Evolutionary conservation across 2,113 vertebrate genomes (phyloP), one percentile per base, ranked within the genome.

Genomic region (Lycaon pictus): DNA sequence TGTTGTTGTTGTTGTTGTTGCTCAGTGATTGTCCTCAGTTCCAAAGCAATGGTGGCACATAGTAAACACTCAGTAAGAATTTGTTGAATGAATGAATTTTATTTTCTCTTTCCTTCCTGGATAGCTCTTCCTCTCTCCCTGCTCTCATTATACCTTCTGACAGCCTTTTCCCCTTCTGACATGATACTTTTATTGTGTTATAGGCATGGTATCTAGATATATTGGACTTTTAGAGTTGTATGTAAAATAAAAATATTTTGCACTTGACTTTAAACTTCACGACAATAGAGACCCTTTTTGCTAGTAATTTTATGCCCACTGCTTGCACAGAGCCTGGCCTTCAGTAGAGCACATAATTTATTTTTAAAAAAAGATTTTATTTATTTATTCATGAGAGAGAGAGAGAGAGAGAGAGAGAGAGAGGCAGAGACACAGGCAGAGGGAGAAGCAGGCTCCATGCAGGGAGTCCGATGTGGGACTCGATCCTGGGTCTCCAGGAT

Each of bases 171-270:
- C 19, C 8, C 25, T 74, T 58, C 22, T 83, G 48, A 56, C 11
- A 37, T 82, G 53, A 12, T 60, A 65, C 72, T 79, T 85, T 58
- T 37, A 1, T 92, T 81, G 37, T 74, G 69, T 53, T 63, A 72
- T 32, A 55, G 25, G 17, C 3, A 25, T 86, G 53, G n/a, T 3
- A 63, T 11, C 25, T 76, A 86, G 11, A 71, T 71, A 43, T 53
- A 71, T 4, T 51, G 10, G 19, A 2, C 29, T 77, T 1, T 71
- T 91, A 62, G 56, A 90, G 84, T 48, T 82, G 5, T 56, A 74
- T 79, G 35, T 60, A 95, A 95, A 95, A 37, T 86, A 82, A 95
- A 96, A 86, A 58, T 60, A 55, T 7, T 88, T 8, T 58, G 20
- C 51, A 74, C 12, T 13, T 74, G 72, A 60, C 9, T 72, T 5